These are phyloP conservation scores for Ispidina lecontei DNA, from an alignment of 2,797 vertebrate species.

Conservation along the genomic window DNA sequence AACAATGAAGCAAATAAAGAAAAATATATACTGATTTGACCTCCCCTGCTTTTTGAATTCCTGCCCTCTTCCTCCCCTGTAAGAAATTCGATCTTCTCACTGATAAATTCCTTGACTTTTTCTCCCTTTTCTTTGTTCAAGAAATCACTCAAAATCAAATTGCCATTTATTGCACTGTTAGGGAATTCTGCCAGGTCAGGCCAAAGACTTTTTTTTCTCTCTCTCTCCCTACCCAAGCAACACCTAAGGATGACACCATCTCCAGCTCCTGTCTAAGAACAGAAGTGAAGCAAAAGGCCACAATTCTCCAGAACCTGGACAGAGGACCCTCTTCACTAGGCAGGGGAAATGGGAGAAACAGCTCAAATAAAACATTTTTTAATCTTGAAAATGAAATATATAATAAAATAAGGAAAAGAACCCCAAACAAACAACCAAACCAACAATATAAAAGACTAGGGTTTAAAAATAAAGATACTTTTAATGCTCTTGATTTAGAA, in stretches of 20 bases:
- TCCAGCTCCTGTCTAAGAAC: background rate
- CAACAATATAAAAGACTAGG: too few relatives aligned
- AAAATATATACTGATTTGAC: background rate
- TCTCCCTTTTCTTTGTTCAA: background rate
- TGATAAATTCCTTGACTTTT: background rate
- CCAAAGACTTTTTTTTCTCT: background rate
- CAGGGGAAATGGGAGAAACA: rapidly evolving
- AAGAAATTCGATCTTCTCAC: background rate
- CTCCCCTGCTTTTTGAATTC: background rate
- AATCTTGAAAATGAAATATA: background rate
- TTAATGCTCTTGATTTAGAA: background rate
- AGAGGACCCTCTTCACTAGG: rapidly evolving
- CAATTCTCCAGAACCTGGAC: rapidly evolving
- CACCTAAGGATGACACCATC: rapidly evolving
- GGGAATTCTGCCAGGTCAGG: background rate
- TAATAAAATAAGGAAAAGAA: too few relatives aligned
- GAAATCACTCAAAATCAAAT: background rate
- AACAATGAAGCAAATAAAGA: background rate
- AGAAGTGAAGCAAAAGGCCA: background rate
- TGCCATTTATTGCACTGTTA: background rate
- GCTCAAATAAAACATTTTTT: background rate
- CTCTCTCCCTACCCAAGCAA: background rate
- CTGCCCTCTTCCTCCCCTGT: background rate
- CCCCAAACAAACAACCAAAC: too few relatives aligned
- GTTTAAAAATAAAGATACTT: background rate